phyloP scores from a whole-genome alignment of 2,797 vertebrate genomes.

The Cheirogaleus major region DNA sequence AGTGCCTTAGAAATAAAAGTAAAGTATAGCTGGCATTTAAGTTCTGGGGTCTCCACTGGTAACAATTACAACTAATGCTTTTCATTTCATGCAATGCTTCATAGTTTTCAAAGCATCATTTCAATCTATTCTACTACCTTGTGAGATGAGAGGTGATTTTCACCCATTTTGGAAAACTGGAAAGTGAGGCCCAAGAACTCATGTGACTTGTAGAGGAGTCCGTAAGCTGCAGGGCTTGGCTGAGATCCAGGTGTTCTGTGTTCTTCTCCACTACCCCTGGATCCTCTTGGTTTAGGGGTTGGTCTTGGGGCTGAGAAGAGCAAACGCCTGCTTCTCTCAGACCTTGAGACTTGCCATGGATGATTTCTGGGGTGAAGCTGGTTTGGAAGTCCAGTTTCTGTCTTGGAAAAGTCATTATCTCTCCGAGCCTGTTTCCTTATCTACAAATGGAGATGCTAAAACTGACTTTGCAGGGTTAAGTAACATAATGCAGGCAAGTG shows the following conservation, averaged over 20 bases:
- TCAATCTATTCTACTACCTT: not conserved
- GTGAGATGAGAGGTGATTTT: not conserved
- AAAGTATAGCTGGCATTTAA: conserved; percentile 18
- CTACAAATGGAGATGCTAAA: not conserved
- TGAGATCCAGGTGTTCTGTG: not conserved
- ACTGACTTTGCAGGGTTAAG: not conserved
- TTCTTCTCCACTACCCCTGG: not conserved
- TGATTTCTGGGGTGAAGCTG: not conserved
- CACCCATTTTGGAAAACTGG: not conserved
- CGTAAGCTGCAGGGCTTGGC: not conserved
- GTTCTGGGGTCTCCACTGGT: not conserved
- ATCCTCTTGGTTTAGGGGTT: not conserved
- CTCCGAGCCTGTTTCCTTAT: not conserved
- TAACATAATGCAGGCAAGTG: not conserved
- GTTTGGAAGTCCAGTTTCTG: not conserved
- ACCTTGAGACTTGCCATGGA: not conserved
- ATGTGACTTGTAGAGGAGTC: not conserved
- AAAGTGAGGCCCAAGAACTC: not conserved
- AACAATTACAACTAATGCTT: not conserved
- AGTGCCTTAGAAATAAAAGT: conserved; percentile 42
- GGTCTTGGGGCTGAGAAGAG: not conserved
- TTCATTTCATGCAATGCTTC: not conserved
- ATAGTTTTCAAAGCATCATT: not conserved
- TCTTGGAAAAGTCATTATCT: not conserved
- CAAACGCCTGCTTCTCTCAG: not conserved